Evolutionary conservation across 2,113 vertebrate species (phyloP), one percentile per base, ranked within the genome.

Genomic region (Maccullochella peelii): DNA sequence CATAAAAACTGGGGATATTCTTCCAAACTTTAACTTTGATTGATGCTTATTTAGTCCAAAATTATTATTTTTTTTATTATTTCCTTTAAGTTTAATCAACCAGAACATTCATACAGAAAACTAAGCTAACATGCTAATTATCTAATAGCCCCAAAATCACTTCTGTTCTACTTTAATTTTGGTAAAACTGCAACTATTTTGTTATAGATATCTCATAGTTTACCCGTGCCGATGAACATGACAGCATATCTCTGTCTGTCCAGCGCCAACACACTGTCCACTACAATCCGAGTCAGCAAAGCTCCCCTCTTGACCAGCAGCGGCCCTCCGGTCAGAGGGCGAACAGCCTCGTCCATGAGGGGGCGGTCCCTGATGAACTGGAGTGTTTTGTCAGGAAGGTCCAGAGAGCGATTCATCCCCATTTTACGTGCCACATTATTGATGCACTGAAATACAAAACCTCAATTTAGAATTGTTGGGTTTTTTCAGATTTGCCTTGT

Each of bases 181-280:
- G 3, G 5, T 55, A 30, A 57, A 58, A 55, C 7, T 58, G 38
- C 8, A 23, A 14, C 3, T 30, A 27, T 16, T 5, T 65, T 33
- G 3, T 20, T 79, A 42, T 14, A 62, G 6, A 49, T 11, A 62
- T 30, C 5, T 8, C 27, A 30, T 42, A 20, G 33, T 63, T 84
- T 86, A 96, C 96, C 96, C 61, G 96, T 96, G 88, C 95, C 96
- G 27, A 94, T 90, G 86, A 96, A 97, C 92, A 96, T 94, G 66
- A 96, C 92, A 1, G 84, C 62, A 2, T 95, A 80, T 0, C 6
- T 82, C 73, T 93, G 49, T 54, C 94, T 85, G 1, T 96, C 91
- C 21, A 95, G 91, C 21, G 93, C 92, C 44, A 65, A 14, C 57
- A 92, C 86, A 9, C 86, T 84, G 81, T 96, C 95, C 77, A 96